phyloP scores from a whole-genome alignment of 1,140 invertebrate genomes.

The Drosophila ironensis region DNA sequence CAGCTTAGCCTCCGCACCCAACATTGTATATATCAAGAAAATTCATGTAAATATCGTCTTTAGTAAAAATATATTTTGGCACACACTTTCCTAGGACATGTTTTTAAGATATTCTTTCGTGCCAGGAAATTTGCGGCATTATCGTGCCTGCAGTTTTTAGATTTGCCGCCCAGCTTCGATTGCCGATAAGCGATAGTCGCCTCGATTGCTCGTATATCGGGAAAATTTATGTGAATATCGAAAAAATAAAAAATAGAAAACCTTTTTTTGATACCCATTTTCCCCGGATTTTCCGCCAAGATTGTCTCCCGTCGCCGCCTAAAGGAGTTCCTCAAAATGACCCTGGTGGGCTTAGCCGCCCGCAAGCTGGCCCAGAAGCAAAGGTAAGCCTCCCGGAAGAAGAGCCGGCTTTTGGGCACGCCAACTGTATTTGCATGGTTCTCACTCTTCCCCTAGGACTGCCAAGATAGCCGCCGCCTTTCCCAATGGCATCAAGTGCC shows the following conservation, averaged over 20 bases:
- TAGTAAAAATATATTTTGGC: too few species aligned
- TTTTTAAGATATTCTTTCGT: too few species aligned
- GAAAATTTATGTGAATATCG: slow-evolving; percentile 22
- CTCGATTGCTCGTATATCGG: neutral
- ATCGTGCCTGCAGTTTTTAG: too few species aligned
- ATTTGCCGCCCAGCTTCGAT: too few species aligned
- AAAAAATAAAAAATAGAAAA: slow-evolving; percentile 41
- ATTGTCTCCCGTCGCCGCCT: slow-evolving; percentile 62
- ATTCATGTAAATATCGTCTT: too few species aligned
- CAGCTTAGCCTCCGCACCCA: too few species aligned
- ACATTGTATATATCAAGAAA: too few species aligned
- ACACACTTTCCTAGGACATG: too few species aligned
- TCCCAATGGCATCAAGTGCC: slow-evolving; percentile 89
- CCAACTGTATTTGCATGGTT: too few species aligned
- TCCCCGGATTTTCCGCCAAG: slow-evolving; percentile 42
- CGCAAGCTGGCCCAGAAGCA: slow-evolving; percentile 75
- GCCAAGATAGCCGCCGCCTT: slow-evolving; percentile 84
- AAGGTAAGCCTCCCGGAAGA: slow-evolving; percentile 43
- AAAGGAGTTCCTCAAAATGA: slow-evolving; percentile 68
- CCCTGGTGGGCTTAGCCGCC: slow-evolving; percentile 74
- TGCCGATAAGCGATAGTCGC: neutral
- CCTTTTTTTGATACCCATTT: slow-evolving; percentile 39
- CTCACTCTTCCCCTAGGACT: slow-evolving; percentile 80
- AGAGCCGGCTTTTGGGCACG: slow-evolving; percentile 20
- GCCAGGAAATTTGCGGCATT: too few species aligned